Percentiles rank a stretch among this genome's conserved stretches.
Conservation (phyloP, 1,140 invertebrate genomes). For the Ostrea denselamellosa region DNA sequence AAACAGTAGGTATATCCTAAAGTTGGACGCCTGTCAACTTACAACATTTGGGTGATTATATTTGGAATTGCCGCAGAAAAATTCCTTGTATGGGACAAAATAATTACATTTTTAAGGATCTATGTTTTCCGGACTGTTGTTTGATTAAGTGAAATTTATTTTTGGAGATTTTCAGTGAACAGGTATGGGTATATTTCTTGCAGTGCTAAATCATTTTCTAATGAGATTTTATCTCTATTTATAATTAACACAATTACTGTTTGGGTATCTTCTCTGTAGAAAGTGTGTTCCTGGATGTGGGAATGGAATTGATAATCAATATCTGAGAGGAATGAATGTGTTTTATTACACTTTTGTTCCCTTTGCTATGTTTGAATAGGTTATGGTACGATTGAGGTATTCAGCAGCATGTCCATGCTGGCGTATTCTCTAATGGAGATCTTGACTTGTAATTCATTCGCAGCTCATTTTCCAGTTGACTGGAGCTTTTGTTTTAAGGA, state of each 20-base stretch:
- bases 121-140: neutral
- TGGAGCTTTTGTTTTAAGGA: conserved; percentile 27
- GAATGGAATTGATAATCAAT: conserved; percentile 15
- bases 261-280: neutral
- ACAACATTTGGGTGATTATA: conserved; percentile 14
- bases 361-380: neutral
- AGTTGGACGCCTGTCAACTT: conserved; percentile 33
- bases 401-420: neutral
- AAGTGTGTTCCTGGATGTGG: neutral
- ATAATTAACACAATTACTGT: neutral
- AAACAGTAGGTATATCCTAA: conserved; percentile 7
- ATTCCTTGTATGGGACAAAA: neutral
- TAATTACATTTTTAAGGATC: neutral
- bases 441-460: neutral
- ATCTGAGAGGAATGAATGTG: neutral
- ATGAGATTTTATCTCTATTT: neutral
- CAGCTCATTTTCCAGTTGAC: neutral
- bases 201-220: neutral
- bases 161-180: neutral
- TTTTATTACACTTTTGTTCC: conserved; percentile 1
- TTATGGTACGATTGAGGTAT: neutral
- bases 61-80: neutral
- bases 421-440: conserved; percentile 14
- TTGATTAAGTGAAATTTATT: neutral
- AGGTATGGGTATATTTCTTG: neutral